These are phyloP conservation scores for Phoxinus phoxinus DNA, from an alignment of 2,113 vertebrate species.

Conservation along the genomic window DNA sequence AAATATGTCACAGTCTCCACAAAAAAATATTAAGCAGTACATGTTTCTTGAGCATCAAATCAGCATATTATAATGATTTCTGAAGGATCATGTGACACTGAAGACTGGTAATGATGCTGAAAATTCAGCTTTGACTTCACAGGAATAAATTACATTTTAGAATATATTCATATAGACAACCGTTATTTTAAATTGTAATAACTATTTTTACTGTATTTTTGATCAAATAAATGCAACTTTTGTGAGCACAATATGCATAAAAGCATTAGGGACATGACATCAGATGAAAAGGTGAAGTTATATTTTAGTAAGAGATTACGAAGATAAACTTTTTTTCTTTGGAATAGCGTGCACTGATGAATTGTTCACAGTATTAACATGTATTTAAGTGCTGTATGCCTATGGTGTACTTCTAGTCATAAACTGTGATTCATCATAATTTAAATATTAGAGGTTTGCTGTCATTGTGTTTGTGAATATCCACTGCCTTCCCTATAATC, in stretches of 20 bases:
- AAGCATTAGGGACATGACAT: not conserved
- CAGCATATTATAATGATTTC: not conserved
- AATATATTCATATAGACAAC: not conserved
- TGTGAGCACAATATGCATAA: not conserved
- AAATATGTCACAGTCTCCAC: too few species aligned
- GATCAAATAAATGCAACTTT: not conserved
- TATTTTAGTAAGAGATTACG: not conserved
- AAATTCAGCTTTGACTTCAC: not conserved
- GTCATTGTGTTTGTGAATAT: conserved; percentile 22
- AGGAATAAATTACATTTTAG: not conserved
- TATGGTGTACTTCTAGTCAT: conserved; percentile 8
- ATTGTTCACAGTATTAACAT: not conserved
- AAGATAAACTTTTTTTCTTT: not conserved
- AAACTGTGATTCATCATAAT: conserved; percentile 26
- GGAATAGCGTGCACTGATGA: not conserved
- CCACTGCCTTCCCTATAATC: conserved; percentile 22
- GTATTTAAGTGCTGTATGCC: not conserved
- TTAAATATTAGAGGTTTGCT: not conserved
- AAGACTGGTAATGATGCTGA: not conserved
- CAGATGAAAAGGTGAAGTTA: not conserved
- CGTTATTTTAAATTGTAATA: not conserved
- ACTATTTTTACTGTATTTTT: not conserved
- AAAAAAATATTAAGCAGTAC: too few species aligned
- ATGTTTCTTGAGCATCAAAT: not conserved
- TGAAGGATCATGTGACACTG: not conserved